Base-by-base conservation (phyloP, 1,140 invertebrate genomes). In the Brachionus sp. region DNA sequence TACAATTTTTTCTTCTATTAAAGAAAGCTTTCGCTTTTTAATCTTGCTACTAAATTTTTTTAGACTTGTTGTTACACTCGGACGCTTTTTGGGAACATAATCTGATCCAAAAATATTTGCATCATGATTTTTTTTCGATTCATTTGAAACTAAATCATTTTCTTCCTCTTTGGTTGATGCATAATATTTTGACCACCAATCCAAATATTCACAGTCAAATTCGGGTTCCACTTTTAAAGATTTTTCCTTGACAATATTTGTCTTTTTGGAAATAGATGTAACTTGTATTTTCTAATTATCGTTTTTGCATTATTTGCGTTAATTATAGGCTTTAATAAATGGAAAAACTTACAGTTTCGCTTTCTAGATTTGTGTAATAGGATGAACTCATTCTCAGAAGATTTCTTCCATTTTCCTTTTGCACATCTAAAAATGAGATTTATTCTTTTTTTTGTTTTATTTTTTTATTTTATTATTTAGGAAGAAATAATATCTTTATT, bases 171-270 rank as follows among this genome's bases (percentile, higher is more conserved):
- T 88, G 6, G 86, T 86, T 5, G 89, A 90, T 13, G 87, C 87
- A 82, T 89, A 90, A 85, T 89, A 91, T 84, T 90, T 90, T 39
- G 89, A 90, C 90, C 90, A 91, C 90, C 90, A 91, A 84, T 91
- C 90, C 35, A 90, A 86, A 33, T 90, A 89, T 75, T 87, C 86
- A 33, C 13, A 25, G 19, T 75, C 70, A 75, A 75, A 29, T 12
- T 44, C 39, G 2, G 70, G 25, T 25, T 75, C 70, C 13, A 16
- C 1, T 44, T 75, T 75, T 46, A 39, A 44, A 29, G 39, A 12
- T 46, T 75, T 44, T 25, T 75, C 16, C 46, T 75, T 70, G 12
- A 70, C 66, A 70, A 70, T 70, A 70, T 70, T 70, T 39, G 66
- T 39, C 10, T 70, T 70, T 9, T 70, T 70, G 7, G 35, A 70